A percentile compares a stretch with the other conserved stretches of the same genome.
phyloP scores from a whole-genome alignment of 2,113 vertebrate species.

The Leucoraja erinaceus region DNA sequence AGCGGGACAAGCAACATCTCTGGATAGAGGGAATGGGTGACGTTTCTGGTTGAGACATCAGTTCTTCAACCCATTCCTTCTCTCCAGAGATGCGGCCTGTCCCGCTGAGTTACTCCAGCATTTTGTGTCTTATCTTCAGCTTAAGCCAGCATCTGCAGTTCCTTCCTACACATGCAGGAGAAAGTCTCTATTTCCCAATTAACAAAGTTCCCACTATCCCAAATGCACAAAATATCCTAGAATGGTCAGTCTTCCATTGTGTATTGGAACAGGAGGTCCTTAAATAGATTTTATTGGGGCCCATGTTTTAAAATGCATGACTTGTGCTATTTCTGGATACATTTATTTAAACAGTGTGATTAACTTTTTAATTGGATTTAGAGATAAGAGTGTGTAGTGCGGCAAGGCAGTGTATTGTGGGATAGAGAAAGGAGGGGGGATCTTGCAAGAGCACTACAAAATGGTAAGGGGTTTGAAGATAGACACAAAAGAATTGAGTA shows the following conservation, averaged over 20 bases:
- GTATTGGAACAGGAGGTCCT: background rate
- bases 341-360: background rate
- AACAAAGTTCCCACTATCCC: background rate
- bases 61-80: too few relatives aligned
- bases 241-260: background rate
- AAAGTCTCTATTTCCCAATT: background rate
- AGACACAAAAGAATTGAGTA: too few relatives aligned
- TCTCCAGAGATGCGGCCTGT: too few relatives aligned
- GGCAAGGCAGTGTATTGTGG: background rate
- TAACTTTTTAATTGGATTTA: background rate
- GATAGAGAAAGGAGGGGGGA: too few relatives aligned
- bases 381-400: background rate
- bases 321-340: background rate
- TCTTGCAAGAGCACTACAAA: too few relatives aligned
- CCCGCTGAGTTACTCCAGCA: too few relatives aligned
- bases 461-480: too few relatives aligned
- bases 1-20: too few relatives aligned
- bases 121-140: too few relatives aligned
- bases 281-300: background rate
- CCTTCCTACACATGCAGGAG: background rate
- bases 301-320: slow-evolving; percentile 2
- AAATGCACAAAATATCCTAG: background rate
- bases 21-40: too few relatives aligned
- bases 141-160: too few relatives aligned
- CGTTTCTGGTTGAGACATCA: too few relatives aligned